Conservation (phyloP, 2,888 invertebrate genomes). For the Melinaea marsaeus region DNA sequence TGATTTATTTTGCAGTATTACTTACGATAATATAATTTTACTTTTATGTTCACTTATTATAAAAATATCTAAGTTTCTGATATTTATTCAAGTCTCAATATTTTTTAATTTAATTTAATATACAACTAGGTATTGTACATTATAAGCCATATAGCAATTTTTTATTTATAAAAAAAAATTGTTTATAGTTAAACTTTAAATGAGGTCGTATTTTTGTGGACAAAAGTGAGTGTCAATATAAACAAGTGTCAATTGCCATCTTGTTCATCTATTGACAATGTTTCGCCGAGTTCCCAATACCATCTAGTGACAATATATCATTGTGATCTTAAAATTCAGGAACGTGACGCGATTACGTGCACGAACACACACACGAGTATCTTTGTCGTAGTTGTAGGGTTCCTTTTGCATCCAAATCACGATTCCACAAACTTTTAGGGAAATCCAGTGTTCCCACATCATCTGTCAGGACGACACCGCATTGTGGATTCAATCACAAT, state of each 20-base stretch:
- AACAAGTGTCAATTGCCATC: too few relatives aligned
- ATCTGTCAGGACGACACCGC: background rate
- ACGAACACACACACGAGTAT: background rate
- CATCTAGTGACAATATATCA: conserved; percentile 19
- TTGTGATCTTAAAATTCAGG: conserved; percentile 28
- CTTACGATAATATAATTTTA: background rate
- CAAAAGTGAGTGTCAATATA: too few relatives aligned
- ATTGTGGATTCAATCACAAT: background rate
- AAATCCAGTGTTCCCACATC: background rate
- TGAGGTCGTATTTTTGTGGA: too few relatives aligned
- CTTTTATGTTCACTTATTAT: background rate
- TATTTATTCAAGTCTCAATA: background rate
- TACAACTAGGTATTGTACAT: too few relatives aligned
- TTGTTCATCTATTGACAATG: too few relatives aligned
- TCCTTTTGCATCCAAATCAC: conserved; percentile 7
- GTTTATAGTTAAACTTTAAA: too few relatives aligned
- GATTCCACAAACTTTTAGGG: background rate
- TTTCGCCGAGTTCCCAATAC: background rate
- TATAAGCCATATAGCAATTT: too few relatives aligned
- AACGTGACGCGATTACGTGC: conserved; percentile 21
- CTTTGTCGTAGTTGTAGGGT: conserved; percentile 13
- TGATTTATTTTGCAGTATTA: too few relatives aligned
- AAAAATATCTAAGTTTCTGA: too few relatives aligned
- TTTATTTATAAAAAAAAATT: too few relatives aligned
- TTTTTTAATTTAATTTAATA: too few relatives aligned